Percentiles rank a stretch among this genome's conserved stretches.
Conservation (phyloP, 2,888 invertebrate genomes). For the Protodeltote pygarga region DNA sequence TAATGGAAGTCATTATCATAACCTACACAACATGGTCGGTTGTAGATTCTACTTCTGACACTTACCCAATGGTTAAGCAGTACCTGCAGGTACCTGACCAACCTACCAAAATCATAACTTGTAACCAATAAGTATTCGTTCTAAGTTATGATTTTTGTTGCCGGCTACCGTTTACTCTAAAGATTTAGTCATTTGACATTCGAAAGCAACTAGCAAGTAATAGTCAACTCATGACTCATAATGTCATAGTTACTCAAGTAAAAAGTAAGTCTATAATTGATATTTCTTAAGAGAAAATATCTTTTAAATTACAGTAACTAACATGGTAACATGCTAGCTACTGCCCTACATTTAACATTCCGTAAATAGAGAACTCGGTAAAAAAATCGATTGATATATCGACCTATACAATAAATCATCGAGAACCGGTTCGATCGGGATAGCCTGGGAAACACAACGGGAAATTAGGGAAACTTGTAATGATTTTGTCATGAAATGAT, state of each 20-base stretch:
- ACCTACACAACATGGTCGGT: too few species aligned
- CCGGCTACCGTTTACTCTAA: too few species aligned
- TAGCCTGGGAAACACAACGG: conserved; percentile 56
- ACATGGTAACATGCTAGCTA: too few species aligned
- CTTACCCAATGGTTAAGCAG: too few species aligned
- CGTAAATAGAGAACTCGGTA: conserved; percentile 37
- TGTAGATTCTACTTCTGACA: too few species aligned
- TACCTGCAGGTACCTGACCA: too few species aligned
- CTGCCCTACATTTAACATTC: conserved; percentile 40
- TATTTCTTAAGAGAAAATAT: conserved; percentile 36
- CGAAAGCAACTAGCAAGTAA: background rate
- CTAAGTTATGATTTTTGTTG: too few species aligned
- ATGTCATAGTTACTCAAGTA: conserved; percentile 23
- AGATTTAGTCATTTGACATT: too few species aligned
- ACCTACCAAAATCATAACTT: too few species aligned
- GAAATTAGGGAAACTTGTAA: conserved; percentile 50
- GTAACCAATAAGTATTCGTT: too few species aligned
- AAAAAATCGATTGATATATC: conserved; percentile 19
- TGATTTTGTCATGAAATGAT: conserved; percentile 41
- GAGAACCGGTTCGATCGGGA: conserved; percentile 43
- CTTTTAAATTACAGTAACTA: conserved; percentile 36
- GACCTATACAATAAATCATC: conserved; percentile 38
- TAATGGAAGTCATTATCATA: too few species aligned
- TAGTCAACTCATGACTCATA: conserved; percentile 27
- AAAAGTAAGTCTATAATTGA: conserved; percentile 29